phyloP scores from a whole-genome alignment of 2,888 invertebrate genomes.

The Tetragonula carbonaria region DNA sequence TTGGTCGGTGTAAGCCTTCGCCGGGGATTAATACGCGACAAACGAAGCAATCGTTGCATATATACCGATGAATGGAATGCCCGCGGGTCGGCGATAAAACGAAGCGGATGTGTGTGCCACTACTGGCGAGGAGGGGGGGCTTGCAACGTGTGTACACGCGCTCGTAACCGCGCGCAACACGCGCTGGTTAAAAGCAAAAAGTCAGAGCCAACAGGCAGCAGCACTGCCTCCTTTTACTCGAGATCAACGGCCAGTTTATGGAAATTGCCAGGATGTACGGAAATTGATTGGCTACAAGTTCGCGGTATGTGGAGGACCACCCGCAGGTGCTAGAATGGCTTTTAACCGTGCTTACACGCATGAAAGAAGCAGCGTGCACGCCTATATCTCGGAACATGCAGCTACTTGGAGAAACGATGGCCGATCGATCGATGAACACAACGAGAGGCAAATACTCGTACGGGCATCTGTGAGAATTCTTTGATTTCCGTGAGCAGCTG shows the following conservation, averaged over 20 bases:
- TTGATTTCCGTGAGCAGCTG: constrained; percentile 10
- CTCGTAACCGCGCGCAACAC: constrained; percentile 4
- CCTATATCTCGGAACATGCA: constrained; percentile 13
- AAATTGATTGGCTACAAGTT: constrained; percentile 76
- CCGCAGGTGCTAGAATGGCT: constrained; percentile 59
- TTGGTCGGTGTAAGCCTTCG: constrained; percentile 19
- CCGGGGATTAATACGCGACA: constrained; percentile 50
- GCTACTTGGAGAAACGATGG: constrained; percentile 37
- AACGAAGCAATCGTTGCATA: constrained; percentile 47
- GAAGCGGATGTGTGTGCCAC: constrained; percentile 21
- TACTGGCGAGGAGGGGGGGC: not conserved
- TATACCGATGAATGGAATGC: constrained; percentile 56
- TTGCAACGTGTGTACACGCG: constrained; percentile 32
- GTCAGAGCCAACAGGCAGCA: constrained; percentile 11
- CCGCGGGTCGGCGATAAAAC: constrained; percentile 47
- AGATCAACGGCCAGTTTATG: constrained; percentile 70
- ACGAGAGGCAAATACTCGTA: constrained; percentile 19
- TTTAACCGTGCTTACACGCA: constrained; percentile 47
- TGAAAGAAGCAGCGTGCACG: constrained; percentile 35
- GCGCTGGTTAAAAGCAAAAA: constrained; percentile 30
- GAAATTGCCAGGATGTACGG: constrained; percentile 76
- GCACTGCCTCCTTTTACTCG: constrained; percentile 27
- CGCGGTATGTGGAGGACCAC: constrained; percentile 69
- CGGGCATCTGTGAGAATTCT: constrained; percentile 1
- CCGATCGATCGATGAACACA: constrained; percentile 33